Percentiles rank a stretch among this genome's conserved stretches.
Conservation (phyloP, 1,140 invertebrate genomes). For the Eupeodes corollae region DNA sequence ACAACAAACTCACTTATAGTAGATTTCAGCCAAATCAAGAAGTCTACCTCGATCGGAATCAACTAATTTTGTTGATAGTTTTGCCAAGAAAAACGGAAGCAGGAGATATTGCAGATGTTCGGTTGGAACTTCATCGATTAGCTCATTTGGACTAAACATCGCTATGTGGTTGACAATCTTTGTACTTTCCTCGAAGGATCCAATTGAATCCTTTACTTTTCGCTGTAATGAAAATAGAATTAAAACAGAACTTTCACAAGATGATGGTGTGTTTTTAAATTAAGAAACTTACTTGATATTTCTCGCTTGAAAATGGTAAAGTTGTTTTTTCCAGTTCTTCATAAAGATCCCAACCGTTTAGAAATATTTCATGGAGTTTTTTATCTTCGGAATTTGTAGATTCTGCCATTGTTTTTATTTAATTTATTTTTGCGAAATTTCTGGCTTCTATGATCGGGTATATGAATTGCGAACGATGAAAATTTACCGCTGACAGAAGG, state of each 20-base stretch:
- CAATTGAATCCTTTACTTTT: slow-evolving; percentile 56
- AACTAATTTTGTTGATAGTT: slow-evolving; percentile 44
- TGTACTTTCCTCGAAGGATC: slow-evolving; percentile 64
- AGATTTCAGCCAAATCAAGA: slow-evolving; percentile 63
- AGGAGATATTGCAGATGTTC: slow-evolving; percentile 75
- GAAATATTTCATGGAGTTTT: slow-evolving; percentile 42
- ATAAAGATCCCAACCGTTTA: slow-evolving; percentile 47
- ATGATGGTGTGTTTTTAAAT: slow-evolving; percentile 1
- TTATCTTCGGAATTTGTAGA: slow-evolving; percentile 10
- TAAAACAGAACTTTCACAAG: slow-evolving; percentile 8
- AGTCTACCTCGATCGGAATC: slow-evolving; percentile 57
- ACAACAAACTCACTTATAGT: slow-evolving; percentile 47
- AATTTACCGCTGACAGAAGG: too few relatives aligned
- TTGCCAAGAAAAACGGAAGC: slow-evolving; percentile 71
- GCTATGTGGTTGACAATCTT: slow-evolving; percentile 61
- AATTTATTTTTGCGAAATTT: too few relatives aligned
- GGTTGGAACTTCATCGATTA: slow-evolving; percentile 73
- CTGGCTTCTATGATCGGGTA: too few relatives aligned
- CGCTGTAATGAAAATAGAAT: slow-evolving; percentile 39
- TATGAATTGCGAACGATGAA: too few relatives aligned
- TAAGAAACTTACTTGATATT: slow-evolving; percentile 44
- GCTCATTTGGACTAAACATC: slow-evolving; percentile 83
- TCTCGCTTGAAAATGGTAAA: slow-evolving; percentile 47
- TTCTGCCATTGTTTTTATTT: too few relatives aligned
- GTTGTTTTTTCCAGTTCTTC: slow-evolving; percentile 44